Evolutionary conservation across 2,888 invertebrate species (phyloP), one percentile per base, ranked within the genome.

Genomic region (Metalampra italica): DNA sequence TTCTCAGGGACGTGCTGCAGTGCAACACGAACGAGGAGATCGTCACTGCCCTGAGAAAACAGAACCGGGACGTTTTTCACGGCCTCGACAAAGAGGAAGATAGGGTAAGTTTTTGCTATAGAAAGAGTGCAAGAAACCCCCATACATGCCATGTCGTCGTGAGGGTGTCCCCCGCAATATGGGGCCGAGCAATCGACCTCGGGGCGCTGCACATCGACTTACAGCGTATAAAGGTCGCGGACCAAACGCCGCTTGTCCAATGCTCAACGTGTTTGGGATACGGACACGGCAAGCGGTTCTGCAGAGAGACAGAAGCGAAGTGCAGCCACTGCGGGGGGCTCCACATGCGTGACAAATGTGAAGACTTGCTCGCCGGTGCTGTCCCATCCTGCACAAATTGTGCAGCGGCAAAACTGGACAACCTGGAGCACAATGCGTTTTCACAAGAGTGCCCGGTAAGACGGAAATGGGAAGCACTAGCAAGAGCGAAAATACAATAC

Each of bases 261-360:
- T 46, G 49, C 39, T 43, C 48, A 3, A 36, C 37, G 9, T 45
- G 46, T 9, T 9, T 45, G 9, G 43, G 36, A 13, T 46, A 45
- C 9, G 50, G 50, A 1, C 50, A 50, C 14, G 46, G 47, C 1
- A 32, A 30, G 4, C 45, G 29, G 34, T 34, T 13, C 12, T 51
- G 51, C 29, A 29, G 12, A 8, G 43, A 51, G 5, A 11, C 36
- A 7, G 45, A 42, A 7, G 1, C n/a, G n/a, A n/a, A n/a, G 13
- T 51, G 51, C 38, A 39, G 51, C 14, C 51, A 51, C 45, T 51
- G 51, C 38, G 51, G 36, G 8, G 47, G 45, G 7, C 47, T 43
- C 9, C 51, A 51, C 29, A 30, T 12, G 29, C 32, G 15, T 1
- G 29, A 41, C 15, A n/a, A n/a, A n/a, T 46, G 46, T 12, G 14